These are phyloP conservation scores for Pristiophorus japonicus DNA, from an alignment of 2,113 vertebrate species.

Conservation along the genomic window DNA sequence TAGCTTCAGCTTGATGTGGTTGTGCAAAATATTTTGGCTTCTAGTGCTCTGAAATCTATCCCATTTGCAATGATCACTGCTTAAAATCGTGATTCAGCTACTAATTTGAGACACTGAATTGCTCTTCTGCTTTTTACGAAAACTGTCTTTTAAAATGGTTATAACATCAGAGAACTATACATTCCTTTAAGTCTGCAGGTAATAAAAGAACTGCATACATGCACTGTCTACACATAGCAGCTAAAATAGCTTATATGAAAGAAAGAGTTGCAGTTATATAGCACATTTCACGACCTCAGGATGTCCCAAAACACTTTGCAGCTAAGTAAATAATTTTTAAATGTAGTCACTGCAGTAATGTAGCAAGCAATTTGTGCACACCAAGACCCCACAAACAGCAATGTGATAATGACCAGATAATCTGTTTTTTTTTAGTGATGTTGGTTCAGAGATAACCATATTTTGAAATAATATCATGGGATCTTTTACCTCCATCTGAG, in stretches of 20 bases:
- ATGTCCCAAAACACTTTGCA: not conserved
- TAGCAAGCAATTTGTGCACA: not conserved
- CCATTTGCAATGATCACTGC: not conserved
- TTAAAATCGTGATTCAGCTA: conserved; percentile 7
- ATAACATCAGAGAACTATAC: not conserved
- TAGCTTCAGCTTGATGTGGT: not conserved
- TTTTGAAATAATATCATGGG: not conserved
- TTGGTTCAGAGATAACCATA: not conserved
- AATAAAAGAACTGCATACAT: not conserved
- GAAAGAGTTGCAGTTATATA: not conserved
- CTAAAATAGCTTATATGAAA: not conserved
- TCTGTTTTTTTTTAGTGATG: not conserved
- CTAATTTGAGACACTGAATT: conserved; percentile 6
- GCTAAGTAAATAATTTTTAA: not conserved
- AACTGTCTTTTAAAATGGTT: not conserved
- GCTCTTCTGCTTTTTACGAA: not conserved
- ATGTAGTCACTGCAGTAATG: not conserved
- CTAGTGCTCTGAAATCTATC: not conserved
- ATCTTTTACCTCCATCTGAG: no score
- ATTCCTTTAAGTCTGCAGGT: not conserved
- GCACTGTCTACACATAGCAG: not conserved
- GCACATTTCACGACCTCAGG: not conserved
- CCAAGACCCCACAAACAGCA: not conserved
- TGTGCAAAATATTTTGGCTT: conserved; percentile 8
- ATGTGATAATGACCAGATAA: not conserved